Conservation (phyloP, 1,140 invertebrate species). For the Stenopsyche tienmushanensis region DNA sequence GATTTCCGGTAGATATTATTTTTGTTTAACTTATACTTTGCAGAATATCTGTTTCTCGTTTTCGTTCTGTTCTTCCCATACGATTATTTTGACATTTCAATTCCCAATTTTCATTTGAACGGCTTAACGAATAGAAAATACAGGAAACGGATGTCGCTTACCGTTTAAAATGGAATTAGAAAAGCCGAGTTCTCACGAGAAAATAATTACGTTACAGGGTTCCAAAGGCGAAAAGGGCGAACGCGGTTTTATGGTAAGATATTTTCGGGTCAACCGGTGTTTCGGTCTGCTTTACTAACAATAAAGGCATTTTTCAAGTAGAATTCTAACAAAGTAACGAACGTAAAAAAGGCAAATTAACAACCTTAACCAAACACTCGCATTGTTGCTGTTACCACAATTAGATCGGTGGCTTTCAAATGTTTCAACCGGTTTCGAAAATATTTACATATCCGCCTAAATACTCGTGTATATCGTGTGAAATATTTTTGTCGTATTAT, state of each 20-base stretch:
- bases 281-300: constrained; percentile 10
- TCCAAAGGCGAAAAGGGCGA: constrained; percentile 67
- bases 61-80: constrained; percentile 19
- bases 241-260: constrained; percentile 67
- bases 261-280: constrained; percentile 34
- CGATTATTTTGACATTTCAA: constrained; percentile 8
- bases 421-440: too few relatives aligned
- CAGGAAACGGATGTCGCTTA: background rate
- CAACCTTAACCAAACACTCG: constrained; percentile 9
- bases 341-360: constrained; percentile 27
- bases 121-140: too few relatives aligned
- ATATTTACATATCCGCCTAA: background rate
- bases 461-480: too few relatives aligned
- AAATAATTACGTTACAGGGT: constrained; percentile 61
- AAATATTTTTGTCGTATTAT: too few relatives aligned
- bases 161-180: background rate
- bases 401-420: constrained; percentile 23
- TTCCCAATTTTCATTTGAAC: background rate
- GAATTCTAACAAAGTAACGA: constrained; percentile 27
- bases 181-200: constrained; percentile 5
- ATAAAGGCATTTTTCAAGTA: constrained; percentile 18
- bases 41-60: constrained; percentile 21
- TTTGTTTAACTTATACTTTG: constrained; percentile 38
- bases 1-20: constrained; percentile 77
- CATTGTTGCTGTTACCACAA: constrained; percentile 2